A percentile compares a stretch with the other conserved stretches of the same genome.
Conservation (phyloP, 2,113 vertebrate genomes). For the Dipodomys merriami region DNA sequence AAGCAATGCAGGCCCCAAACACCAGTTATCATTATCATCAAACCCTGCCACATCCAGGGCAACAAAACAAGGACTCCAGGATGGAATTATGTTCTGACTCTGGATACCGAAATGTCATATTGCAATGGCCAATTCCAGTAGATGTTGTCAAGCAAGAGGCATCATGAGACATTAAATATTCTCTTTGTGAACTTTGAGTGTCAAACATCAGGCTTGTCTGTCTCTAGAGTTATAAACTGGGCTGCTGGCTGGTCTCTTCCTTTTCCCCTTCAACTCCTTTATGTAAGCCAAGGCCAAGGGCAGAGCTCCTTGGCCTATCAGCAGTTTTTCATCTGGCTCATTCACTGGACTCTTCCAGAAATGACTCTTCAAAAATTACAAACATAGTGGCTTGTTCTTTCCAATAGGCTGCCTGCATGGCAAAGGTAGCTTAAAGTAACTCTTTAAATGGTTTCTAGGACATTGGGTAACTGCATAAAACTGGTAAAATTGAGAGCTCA, state of each 20-base stretch:
- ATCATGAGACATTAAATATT: conserved; percentile 65
- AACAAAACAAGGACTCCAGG: conserved; percentile 58
- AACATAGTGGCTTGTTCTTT: background rate
- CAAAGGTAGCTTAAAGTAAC: conserved; percentile 45
- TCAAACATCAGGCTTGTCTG: conserved; percentile 58
- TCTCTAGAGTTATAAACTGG: conserved; percentile 34
- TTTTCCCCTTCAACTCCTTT: conserved; percentile 50
- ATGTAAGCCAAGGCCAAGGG: conserved; percentile 25
- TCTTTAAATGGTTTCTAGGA: conserved; percentile 47
- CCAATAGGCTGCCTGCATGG: background rate
- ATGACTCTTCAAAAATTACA: conserved; percentile 48
- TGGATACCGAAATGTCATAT: conserved; percentile 67
- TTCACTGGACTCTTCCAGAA: conserved; percentile 32
- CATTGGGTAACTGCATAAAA: conserved; percentile 38
- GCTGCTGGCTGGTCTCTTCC: background rate
- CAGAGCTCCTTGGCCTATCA: conserved; percentile 9
- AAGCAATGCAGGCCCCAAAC: conserved; percentile 16
- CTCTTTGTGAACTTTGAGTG: conserved; percentile 45
- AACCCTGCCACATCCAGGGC: conserved; percentile 69
- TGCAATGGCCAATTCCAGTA: background rate
- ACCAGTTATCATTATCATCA: conserved; percentile 70
- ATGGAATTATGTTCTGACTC: conserved; percentile 61
- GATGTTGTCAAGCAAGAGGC: conserved; percentile 63
- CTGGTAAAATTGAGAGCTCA: background rate
- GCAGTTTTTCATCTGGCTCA: conserved; percentile 37